These are phyloP conservation scores for Ophiodon elongatus DNA, from an alignment of 2,113 vertebrate genomes.

Conservation along the genomic window DNA sequence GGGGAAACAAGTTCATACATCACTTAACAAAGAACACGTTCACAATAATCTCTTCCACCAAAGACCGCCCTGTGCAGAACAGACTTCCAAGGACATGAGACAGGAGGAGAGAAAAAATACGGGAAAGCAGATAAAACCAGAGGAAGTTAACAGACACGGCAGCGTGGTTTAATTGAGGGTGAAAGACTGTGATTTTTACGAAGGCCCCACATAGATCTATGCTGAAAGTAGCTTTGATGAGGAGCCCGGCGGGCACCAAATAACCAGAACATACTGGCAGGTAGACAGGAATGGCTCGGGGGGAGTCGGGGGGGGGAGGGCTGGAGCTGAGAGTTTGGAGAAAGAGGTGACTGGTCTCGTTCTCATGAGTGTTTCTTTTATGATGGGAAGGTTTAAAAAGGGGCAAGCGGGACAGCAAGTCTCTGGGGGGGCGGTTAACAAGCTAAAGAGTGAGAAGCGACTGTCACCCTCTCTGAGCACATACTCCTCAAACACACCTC, in stretches of 20 bases:
- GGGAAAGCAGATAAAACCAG: neutral
- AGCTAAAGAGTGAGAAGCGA: constrained; percentile 69
- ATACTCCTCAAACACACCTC: constrained; percentile 64
- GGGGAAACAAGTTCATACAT: constrained; percentile 40
- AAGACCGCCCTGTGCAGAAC: neutral
- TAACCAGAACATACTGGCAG: constrained; percentile 34
- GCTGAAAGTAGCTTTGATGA: constrained; percentile 66
- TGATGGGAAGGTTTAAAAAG: constrained; percentile 49
- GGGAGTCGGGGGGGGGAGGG: constrained; percentile 5
- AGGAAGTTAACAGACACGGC: constrained; percentile 48
- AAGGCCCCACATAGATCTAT: constrained; percentile 40
- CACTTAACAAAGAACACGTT: constrained; percentile 56
- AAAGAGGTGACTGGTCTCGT: constrained; percentile 53
- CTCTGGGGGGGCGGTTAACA: constrained; percentile 67
- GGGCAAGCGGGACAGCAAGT: constrained; percentile 35
- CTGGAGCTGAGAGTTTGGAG: constrained; percentile 24
- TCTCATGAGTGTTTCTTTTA: constrained; percentile 57
- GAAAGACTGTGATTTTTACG: constrained; percentile 61
- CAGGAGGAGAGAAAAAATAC: neutral
- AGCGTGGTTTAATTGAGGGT: constrained; percentile 61
- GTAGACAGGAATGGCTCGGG: constrained; percentile 60
- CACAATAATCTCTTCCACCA: neutral
- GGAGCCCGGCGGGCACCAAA: constrained; percentile 46
- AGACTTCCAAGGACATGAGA: constrained; percentile 8
- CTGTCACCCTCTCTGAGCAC: constrained; percentile 54